A percentile compares a stretch with the other conserved stretches of the same genome.
Conservation (phyloP, 1,140 invertebrate genomes). For the Neoseiulus cucumeris region DNA sequence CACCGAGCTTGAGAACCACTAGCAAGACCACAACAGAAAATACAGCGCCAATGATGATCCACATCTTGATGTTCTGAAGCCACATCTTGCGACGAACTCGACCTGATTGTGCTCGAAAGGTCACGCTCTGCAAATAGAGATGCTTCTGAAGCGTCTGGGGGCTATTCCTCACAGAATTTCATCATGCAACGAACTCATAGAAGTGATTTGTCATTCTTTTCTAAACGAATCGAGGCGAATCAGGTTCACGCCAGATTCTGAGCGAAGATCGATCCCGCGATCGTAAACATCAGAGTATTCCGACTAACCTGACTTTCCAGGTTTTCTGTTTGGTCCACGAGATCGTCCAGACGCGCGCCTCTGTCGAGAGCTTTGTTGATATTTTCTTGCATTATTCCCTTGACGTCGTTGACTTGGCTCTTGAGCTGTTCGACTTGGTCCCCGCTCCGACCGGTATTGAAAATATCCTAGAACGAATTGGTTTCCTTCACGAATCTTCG, state of each 20-base stretch:
- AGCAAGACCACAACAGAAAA: slow-evolving; percentile 17
- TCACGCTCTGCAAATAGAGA: slow-evolving; percentile 16
- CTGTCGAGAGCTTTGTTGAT: slow-evolving; percentile 23
- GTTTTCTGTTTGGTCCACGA: slow-evolving; percentile 21
- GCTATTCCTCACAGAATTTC: too few relatives aligned
- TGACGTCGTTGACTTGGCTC: slow-evolving; percentile 22
- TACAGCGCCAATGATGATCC: slow-evolving; percentile 18
- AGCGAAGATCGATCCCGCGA: too few relatives aligned
- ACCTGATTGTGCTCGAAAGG: slow-evolving; percentile 18
- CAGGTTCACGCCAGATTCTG: too few relatives aligned
- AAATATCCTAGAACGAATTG: background rate
- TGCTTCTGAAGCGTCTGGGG: too few relatives aligned
- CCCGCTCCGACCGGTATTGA: background rate
- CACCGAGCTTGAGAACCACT: slow-evolving; percentile 17
- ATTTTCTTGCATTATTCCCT: slow-evolving; percentile 22
- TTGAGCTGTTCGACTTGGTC: slow-evolving; percentile 13
- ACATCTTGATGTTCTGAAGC: slow-evolving; percentile 22
- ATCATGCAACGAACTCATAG: too few relatives aligned
- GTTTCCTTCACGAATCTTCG: too few relatives aligned
- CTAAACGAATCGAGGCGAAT: too few relatives aligned
- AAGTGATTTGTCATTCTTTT: too few relatives aligned
- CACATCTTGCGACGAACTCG: slow-evolving; percentile 20
- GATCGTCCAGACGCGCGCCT: slow-evolving; percentile 21
- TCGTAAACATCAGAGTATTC: background rate
- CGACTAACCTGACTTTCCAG: slow-evolving; percentile 20